These are phyloP conservation scores for Triplophysa dalaica DNA, from an alignment of 2,113 vertebrate genomes.

Conservation along the genomic window DNA sequence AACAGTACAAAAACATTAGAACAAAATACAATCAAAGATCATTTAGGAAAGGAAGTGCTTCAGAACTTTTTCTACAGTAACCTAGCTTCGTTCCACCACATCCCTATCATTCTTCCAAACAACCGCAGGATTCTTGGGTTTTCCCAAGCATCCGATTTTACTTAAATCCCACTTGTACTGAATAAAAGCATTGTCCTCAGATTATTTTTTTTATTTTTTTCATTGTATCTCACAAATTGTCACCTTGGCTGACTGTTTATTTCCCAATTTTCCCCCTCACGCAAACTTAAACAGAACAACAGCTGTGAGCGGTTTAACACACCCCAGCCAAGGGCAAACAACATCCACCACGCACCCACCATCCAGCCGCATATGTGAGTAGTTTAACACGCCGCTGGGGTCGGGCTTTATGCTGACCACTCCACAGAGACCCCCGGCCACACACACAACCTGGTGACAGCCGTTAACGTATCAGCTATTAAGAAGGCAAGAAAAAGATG, in stretches of 20 bases:
- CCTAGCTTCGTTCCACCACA: conserved; percentile 45
- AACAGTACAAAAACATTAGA: no score
- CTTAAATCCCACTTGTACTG: conserved; percentile 57
- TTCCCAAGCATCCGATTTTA: no score
- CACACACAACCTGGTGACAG: conserved; percentile 12
- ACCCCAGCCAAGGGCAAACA: conserved; percentile 63
- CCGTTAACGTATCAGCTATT: neutral
- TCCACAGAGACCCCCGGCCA: conserved; percentile 17
- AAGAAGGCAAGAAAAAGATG: conserved; percentile 35
- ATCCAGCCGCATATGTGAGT: conserved; percentile 55
- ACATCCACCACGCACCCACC: conserved; percentile 54
- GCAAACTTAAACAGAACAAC: conserved; percentile 51
- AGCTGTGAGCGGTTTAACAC: conserved; percentile 60
- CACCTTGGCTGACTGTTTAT: conserved; percentile 32
- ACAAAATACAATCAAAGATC: no score
- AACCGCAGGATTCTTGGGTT: conserved; percentile 28
- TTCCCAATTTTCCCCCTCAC: conserved; percentile 27
- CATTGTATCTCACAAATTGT: conserved; percentile 9
- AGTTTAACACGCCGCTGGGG: conserved; percentile 50
- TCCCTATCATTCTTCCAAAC: conserved; percentile 60
- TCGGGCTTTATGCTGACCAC: conserved; percentile 36
- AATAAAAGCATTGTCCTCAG: conserved; percentile 53
- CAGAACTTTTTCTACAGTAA: no score
- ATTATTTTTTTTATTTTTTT: conserved; percentile 14
- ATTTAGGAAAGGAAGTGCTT: no score